Percentiles rank a stretch among this genome's conserved stretches.
Conservation (phyloP, 2,797 vertebrate species). For the Myiotriccus ornatus region DNA sequence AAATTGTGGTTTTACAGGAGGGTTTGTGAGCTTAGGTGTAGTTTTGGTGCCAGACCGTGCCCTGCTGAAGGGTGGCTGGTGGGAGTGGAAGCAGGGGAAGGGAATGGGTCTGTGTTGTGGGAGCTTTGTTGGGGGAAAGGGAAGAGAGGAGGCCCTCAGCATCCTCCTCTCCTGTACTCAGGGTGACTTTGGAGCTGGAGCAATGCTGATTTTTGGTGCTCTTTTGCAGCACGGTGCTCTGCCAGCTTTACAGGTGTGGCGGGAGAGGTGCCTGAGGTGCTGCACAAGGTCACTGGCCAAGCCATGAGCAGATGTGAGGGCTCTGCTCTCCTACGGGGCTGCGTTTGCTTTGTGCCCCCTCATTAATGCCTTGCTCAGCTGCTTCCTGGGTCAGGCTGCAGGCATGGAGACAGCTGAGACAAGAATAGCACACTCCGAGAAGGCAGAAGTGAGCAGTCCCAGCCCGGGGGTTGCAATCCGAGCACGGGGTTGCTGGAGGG, state of each 20-base stretch:
- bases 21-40: rapidly evolving
- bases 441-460: neutral
- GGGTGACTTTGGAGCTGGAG: rapidly evolving
- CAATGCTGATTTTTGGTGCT: rapidly evolving
- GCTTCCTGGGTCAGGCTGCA: neutral
- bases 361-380: neutral
- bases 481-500: neutral
- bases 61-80: rapidly evolving
- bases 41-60: rapidly evolving
- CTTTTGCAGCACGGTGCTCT: rapidly evolving
- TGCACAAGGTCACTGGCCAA: rapidly evolving
- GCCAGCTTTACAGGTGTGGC: rapidly evolving
- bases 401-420: neutral
- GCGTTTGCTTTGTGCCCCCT: rapidly evolving
- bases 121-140: rapidly evolving
- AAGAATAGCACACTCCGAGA: rapidly evolving
- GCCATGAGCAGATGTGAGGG: neutral
- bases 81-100: neutral
- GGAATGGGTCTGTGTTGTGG: neutral
- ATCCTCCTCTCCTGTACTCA: rapidly evolving
- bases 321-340: rapidly evolving
- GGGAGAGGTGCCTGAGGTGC: neutral
- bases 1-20: neutral
- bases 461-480: rapidly evolving
- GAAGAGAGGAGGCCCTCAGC: neutral